Evolutionary conservation across 2,113 vertebrate genomes (phyloP).

Genomic region (Sebastes fasciatus): DNA sequence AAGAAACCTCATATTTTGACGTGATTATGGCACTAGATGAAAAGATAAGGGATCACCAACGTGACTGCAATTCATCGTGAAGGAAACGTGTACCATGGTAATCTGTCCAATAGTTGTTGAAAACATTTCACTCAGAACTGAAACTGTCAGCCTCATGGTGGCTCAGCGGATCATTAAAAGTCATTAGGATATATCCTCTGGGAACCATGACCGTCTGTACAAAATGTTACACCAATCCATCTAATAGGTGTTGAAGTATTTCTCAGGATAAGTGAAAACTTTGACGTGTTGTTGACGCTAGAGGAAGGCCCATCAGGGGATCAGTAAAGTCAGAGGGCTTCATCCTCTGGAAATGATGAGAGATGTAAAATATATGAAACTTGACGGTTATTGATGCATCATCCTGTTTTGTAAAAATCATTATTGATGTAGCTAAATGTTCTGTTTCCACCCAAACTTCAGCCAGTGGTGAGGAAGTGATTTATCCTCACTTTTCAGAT

Average conservation of each 20-base stretch:
- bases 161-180: neutral
- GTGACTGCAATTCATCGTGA: neutral
- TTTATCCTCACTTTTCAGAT: neutral
- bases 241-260: neutral
- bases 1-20: neutral
- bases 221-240: neutral
- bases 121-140: neutral
- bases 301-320: neutral
- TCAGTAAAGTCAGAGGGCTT: neutral
- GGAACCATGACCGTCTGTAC: neutral
- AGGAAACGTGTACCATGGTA: too few relatives aligned
- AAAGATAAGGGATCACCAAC: too few relatives aligned
- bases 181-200: neutral
- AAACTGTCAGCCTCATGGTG: neutral
- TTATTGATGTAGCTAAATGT: neutral
- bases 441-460: conserved; percentile 8
- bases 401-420: neutral
- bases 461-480: neutral
- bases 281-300: neutral
- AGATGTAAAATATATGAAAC: neutral
- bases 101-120: neutral
- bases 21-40: too few relatives aligned
- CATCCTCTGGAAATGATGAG: neutral
- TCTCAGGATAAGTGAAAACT: neutral
- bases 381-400: neutral